These are phyloP conservation scores for Eupithecia inturbata DNA, from an alignment of 2,888 invertebrate genomes.

Conservation along the genomic window DNA sequence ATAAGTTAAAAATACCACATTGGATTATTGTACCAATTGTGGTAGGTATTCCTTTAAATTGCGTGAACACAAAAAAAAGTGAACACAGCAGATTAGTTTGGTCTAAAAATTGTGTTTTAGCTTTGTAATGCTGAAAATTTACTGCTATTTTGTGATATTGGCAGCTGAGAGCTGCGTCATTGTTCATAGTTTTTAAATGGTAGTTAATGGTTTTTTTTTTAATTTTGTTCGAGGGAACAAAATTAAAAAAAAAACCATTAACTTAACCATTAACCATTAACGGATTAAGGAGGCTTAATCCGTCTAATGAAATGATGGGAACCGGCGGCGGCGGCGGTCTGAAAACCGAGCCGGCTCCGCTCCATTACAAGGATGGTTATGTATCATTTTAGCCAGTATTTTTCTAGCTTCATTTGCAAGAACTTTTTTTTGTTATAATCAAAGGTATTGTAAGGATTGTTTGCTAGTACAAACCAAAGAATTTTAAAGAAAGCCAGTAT, in stretches of 20 bases:
- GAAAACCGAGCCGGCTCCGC: neutral
- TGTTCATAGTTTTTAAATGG: neutral
- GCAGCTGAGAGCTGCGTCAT: neutral
- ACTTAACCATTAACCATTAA: no score
- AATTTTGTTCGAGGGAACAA: no score
- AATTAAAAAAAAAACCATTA: no score
- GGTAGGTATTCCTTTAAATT: neutral
- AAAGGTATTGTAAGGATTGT: neutral
- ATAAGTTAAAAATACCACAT: neutral
- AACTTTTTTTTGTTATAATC: neutral
- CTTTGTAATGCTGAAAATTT: neutral
- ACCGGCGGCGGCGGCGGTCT: neutral
- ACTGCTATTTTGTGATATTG: neutral
- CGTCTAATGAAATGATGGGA: neutral
- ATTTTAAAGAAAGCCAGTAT: neutral
- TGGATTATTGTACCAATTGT: neutral
- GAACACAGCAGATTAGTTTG: neutral
- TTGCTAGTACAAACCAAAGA: slow-evolving; percentile 29
- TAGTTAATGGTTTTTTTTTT: neutral
- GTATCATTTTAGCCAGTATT: neutral
- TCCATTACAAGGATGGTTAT: neutral
- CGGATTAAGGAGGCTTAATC: no score
- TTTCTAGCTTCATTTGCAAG: neutral
- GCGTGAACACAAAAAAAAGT: no score
- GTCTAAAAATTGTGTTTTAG: neutral